Conservation (phyloP, 2,113 vertebrate genomes). For the Laticauda laticaudata region DNA sequence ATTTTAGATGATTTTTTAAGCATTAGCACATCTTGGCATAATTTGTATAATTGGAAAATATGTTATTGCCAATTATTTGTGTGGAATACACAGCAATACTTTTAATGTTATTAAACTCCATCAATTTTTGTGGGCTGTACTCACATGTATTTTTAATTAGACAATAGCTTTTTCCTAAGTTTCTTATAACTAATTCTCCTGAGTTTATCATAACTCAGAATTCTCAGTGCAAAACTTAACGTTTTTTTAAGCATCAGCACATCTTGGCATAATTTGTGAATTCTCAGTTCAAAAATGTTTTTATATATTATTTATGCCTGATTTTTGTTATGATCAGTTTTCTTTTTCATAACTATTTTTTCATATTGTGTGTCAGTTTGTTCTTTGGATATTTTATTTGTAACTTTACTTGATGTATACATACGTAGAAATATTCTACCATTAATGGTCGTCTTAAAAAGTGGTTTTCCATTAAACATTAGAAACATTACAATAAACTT, state of each 20-base stretch:
- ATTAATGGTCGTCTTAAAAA: not conserved
- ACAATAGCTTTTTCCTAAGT: not conserved
- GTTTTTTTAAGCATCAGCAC: not conserved
- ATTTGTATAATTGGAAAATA: not conserved
- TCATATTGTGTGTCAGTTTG: not conserved
- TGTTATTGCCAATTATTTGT: not conserved
- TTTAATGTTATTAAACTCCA: not conserved
- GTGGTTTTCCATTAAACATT: not conserved
- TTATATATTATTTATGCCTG: not conserved
- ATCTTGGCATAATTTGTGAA: not conserved
- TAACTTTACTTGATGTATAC: not conserved
- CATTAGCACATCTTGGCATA: not conserved
- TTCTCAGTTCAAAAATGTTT: not conserved
- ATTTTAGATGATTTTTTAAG: not conserved
- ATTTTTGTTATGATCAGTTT: not conserved
- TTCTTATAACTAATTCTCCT: not conserved
- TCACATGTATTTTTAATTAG: not conserved
- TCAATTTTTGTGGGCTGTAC: not conserved
- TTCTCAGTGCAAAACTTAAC: not conserved
- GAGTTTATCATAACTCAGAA: not conserved
- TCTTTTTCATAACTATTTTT: not conserved
- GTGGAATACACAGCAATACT: not conserved
- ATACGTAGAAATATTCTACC: not conserved
- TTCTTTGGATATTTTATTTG: not conserved
- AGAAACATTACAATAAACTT: not conserved